phyloP scores from a whole-genome alignment of 1,140 invertebrate species.

The Leptinotarsa lineolata region DNA sequence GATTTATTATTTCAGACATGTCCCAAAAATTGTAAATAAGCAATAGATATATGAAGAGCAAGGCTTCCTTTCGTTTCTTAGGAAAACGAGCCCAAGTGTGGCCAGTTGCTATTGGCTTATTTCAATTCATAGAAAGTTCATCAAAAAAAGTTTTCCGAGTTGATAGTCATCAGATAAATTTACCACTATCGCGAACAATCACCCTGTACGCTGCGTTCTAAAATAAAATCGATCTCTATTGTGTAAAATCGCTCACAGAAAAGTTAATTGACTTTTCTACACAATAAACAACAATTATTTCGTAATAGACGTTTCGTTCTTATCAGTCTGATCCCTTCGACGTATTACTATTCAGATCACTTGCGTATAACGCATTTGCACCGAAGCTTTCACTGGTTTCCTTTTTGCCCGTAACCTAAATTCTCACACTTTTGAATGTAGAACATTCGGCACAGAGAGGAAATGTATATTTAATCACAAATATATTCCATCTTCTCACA shows the following conservation, averaged over 20 bases:
- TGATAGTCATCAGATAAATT: too few relatives aligned
- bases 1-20: too few relatives aligned
- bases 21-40: too few relatives aligned
- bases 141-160: too few relatives aligned
- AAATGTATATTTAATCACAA: background rate
- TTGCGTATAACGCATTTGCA: slow-evolving; percentile 8
- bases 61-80: too few relatives aligned
- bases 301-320: slow-evolving; percentile 1
- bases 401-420: slow-evolving; percentile 1
- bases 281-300: slow-evolving; percentile 9
- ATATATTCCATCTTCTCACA: background rate
- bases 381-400: background rate
- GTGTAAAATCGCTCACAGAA: slow-evolving; percentile 1
- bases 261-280: slow-evolving; percentile 8
- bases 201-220: background rate
- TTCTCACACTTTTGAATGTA: background rate
- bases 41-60: too few relatives aligned
- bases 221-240: background rate
- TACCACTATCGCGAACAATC: background rate
- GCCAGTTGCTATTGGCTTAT: too few relatives aligned
- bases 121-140: too few relatives aligned
- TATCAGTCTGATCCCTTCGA: background rate
- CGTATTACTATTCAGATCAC: slow-evolving; percentile 6
- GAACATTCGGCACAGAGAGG: background rate
- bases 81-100: too few relatives aligned